Percentiles rank a stretch among this genome's conserved stretches.
phyloP scores from a whole-genome alignment of 2,113 vertebrate genomes.

The Machaerirhynchus nigripectus region DNA sequence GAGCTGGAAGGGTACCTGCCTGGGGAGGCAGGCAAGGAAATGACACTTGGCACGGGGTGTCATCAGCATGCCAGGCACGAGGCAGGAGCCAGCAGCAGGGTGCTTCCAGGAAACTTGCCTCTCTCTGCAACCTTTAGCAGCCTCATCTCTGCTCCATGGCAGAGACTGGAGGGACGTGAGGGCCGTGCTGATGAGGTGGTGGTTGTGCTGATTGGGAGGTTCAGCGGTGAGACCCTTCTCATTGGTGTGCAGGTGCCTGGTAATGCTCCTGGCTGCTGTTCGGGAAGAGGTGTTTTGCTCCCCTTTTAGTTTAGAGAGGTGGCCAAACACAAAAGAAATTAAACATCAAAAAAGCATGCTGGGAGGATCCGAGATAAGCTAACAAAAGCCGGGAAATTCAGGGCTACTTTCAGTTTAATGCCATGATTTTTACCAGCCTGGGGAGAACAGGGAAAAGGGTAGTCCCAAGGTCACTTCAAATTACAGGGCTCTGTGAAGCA shows the following conservation, averaged over 20 bases:
- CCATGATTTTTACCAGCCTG: constrained; percentile 4
- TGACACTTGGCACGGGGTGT: background rate
- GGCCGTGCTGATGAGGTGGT: background rate
- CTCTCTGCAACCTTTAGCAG: constrained; percentile 3
- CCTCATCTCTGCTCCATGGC: background rate
- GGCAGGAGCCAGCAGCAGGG: constrained; percentile 3
- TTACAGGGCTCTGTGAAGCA: constrained; percentile 1
- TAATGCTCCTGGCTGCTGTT: background rate
- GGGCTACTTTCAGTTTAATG: background rate
- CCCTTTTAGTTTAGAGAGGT: background rate
- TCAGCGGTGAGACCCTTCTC: background rate
- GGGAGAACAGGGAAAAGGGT: background rate
- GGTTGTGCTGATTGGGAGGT: background rate
- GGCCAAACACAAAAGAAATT: background rate
- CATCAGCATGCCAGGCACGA: constrained; percentile 32
- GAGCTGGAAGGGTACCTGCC: background rate
- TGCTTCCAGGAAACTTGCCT: constrained; percentile 1
- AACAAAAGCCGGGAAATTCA: background rate
- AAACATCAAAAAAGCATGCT: background rate
- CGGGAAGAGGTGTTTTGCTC: background rate
- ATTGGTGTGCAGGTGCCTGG: background rate
- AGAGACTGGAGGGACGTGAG: background rate
- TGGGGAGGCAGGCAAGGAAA: background rate
- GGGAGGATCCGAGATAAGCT: background rate
- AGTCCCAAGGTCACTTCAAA: constrained; percentile 40